Base-by-base conservation (phyloP, 2,113 vertebrate genomes). In the Poeciliopsis prolifica region DNA sequence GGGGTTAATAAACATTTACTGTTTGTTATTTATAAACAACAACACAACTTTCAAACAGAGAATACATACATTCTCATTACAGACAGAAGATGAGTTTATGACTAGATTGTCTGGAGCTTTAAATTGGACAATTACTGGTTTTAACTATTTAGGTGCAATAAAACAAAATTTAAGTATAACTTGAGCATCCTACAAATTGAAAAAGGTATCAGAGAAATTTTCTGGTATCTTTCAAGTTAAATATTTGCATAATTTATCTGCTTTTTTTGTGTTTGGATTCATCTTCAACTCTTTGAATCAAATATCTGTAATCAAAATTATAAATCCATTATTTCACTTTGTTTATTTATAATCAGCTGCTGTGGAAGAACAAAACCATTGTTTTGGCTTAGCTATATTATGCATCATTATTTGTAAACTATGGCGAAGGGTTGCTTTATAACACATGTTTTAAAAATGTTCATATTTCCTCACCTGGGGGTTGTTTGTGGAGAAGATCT, bases 401-500 rank as follows among this genome's bases (percentile, higher is more conserved):
- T 7, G 51, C 24, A n/a, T 58, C 10, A 2, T 58, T 58, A 58
- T 24, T n/a, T 58, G 51, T 58, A 24, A n/a, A 24, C 22, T 19
- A 17, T 7, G n/a, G 22, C 2, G 24, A 9, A 10, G 24, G 19
- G 5, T 58, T 58, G 14, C 17, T 48, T 48, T 48, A 6, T 7
- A 30, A 51, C 35, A 24, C 17, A 24, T 6, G 19, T 5, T 65
- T n/a, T 3, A 35, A 22, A 8, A 24, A 3, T 12, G 10, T 61
- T 30, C 42, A 22, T 62, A 19, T 24, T 42, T 17, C n/a, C 31
- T 84, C 71, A 89, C 91, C 87, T 60, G 81, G 29, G 42, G 54
- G 48, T 19, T 37, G 24, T 7, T 74, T 29, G 28, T 58, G 62
- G 37, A 72, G 11, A 31, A 11, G 4, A 3, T 61, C 14, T 85